These are phyloP conservation scores for Eulimnadia texana DNA, from an alignment of 1,140 invertebrate genomes.

Conservation along the genomic window DNA sequence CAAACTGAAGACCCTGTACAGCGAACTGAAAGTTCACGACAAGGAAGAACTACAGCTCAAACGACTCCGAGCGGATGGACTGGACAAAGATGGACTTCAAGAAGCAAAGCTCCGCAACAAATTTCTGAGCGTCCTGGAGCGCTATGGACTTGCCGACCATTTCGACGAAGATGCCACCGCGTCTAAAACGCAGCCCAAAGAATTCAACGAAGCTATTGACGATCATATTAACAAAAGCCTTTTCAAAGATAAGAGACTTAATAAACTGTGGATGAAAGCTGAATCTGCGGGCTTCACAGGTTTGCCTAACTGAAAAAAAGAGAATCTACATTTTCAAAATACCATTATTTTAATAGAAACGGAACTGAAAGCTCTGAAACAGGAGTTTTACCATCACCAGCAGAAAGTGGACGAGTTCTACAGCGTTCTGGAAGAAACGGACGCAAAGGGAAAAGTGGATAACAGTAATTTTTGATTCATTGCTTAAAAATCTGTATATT, in stretches of 20 bases:
- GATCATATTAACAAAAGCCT: constrained; percentile 53
- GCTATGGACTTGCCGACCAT: constrained; percentile 64
- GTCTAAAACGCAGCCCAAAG: constrained; percentile 31
- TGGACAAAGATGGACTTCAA: constrained; percentile 70
- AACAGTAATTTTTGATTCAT: constrained; percentile 13
- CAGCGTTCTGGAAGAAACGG: constrained; percentile 53
- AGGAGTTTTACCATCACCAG: constrained; percentile 84
- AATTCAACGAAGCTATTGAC: constrained; percentile 42
- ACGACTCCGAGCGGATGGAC: constrained; percentile 58
- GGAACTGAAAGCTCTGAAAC: constrained; percentile 64
- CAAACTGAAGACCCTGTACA: constrained; percentile 70
- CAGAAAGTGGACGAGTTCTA: constrained; percentile 84
- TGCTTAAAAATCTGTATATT: constrained; percentile 14
- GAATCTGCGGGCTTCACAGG: constrained; percentile 63
- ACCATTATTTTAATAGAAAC: constrained; percentile 37
- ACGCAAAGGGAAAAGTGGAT: constrained; percentile 30
- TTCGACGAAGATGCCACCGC: constrained; percentile 49
- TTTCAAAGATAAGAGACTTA: constrained; percentile 80
- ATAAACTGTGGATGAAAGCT: constrained; percentile 78
- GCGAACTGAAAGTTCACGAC: constrained; percentile 79
- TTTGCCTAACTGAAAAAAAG: constrained; percentile 22
- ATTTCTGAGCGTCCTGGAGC: constrained; percentile 62
- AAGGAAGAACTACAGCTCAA: constrained; percentile 78
- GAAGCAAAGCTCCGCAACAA: constrained; percentile 67
- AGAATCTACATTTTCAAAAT: not conserved